Evolutionary conservation across 2,888 invertebrate genomes (phyloP).

Genomic region (Chamaedrilus cognettii): DNA sequence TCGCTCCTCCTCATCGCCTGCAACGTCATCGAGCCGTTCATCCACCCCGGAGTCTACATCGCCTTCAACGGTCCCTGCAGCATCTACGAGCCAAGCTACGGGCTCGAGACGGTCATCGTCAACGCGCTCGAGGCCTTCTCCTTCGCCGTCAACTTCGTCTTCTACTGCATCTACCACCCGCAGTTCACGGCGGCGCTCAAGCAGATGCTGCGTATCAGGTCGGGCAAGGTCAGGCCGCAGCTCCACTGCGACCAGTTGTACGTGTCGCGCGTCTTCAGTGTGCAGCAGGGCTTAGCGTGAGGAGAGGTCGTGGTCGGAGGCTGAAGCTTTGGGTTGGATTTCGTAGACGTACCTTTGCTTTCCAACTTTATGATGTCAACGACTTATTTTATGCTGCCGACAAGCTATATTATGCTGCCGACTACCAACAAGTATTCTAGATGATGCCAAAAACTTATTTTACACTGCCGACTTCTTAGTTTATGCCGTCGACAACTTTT

Average conservation of each 20-base stretch:
- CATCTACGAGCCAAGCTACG: conserved; percentile 7
- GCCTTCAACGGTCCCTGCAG: conserved; percentile 20
- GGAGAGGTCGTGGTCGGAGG: too few species aligned
- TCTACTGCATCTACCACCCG: conserved; percentile 24
- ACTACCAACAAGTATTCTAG: too few species aligned
- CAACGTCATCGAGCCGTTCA: conserved; percentile 24
- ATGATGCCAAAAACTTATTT: too few species aligned
- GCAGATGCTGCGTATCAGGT: conserved; percentile 2
- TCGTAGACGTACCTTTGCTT: too few species aligned
- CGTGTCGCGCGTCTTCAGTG: background rate
- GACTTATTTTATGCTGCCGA: too few species aligned
- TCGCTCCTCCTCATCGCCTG: conserved; percentile 14
- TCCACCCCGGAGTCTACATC: conserved; percentile 13
- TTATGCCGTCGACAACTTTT: too few species aligned
- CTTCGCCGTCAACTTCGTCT: conserved; percentile 20
- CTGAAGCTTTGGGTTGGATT: too few species aligned
- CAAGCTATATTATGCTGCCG: too few species aligned
- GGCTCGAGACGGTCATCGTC: conserved; percentile 1
- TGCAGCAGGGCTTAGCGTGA: background rate
- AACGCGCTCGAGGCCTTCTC: conserved; percentile 23
- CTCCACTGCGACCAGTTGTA: background rate
- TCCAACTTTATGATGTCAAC: too few species aligned
- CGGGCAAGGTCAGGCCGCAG: background rate
- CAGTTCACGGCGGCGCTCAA: conserved; percentile 17
- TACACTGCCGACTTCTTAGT: too few species aligned